Evolutionary conservation across 2,888 invertebrate species (phyloP).

Genomic region (Teleiodes luculella): DNA sequence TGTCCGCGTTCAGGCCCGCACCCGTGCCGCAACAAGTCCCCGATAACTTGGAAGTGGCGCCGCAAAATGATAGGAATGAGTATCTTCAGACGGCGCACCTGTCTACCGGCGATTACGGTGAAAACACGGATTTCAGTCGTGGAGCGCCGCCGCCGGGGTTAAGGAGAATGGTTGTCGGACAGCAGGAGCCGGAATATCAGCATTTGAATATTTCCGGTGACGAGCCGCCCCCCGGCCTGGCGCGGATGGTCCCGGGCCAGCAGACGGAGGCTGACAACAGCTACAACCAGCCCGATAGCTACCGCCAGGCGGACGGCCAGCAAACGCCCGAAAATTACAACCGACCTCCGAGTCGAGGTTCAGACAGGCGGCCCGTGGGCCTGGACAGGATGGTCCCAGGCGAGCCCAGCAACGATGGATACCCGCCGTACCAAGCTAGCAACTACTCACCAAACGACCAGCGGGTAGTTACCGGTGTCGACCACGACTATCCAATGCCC

Average conservation of each 20-base stretch:
- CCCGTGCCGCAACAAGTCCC: conserved; percentile 53
- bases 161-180: conserved; percentile 82
- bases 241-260: conserved; percentile 76
- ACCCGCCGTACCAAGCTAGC: conserved; percentile 51
- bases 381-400: conserved; percentile 81
- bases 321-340: conserved; percentile 54
- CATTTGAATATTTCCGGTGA: conserved; percentile 54
- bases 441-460: conserved; percentile 65
- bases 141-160: conserved; percentile 81
- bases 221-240: conserved; percentile 74
- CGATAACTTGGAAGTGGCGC: conserved; percentile 81
- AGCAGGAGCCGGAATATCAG: conserved; percentile 78
- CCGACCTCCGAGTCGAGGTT: conserved; percentile 42
- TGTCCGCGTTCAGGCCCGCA: conserved; percentile 40
- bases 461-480: conserved; percentile 78
- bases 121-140: conserved; percentile 62
- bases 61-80: conserved; percentile 85
- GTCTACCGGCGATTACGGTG: conserved; percentile 76
- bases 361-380: conserved; percentile 72
- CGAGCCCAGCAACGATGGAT: conserved; percentile 75
- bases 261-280: conserved; percentile 59
- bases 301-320: conserved; percentile 67
- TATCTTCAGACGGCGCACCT: conserved; percentile 87
- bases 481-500: conserved; percentile 55
- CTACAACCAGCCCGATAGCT: conserved; percentile 60